Percentiles rank a stretch among this genome's conserved stretches.
Evolutionary conservation across 53 echinoderm and acorn worm species (phyloP).

Genomic region (Luidia sarsii): DNA sequence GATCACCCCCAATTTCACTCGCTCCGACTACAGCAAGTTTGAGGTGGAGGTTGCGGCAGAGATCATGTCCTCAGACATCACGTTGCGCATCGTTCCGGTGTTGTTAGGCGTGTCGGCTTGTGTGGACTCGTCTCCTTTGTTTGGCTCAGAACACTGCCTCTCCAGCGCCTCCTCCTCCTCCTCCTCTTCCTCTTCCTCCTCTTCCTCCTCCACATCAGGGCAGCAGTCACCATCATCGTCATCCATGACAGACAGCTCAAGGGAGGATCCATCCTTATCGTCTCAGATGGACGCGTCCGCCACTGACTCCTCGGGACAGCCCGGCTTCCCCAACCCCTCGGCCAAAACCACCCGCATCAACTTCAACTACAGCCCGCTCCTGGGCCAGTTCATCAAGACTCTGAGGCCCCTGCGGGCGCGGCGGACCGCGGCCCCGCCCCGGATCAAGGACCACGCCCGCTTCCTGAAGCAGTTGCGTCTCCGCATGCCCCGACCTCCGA

Average conservation of each 20-base stretch:
- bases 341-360: neutral
- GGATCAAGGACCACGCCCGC: neutral
- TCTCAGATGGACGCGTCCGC: too few relatives aligned
- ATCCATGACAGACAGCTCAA: too few relatives aligned
- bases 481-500: slow-evolving; percentile 21
- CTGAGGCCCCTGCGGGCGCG: slow-evolving; percentile 20
- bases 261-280: too few relatives aligned
- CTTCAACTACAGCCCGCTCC: slow-evolving; percentile 26
- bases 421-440: neutral
- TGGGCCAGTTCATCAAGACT: slow-evolving; percentile 20
- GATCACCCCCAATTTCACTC: slow-evolving; percentile 25
- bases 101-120: slow-evolving; percentile 10
- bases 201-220: neutral
- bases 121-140: slow-evolving; percentile 5
- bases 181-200: slow-evolving; percentile 1
- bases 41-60: slow-evolving; percentile 25
- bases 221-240: neutral
- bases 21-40: slow-evolving; percentile 20
- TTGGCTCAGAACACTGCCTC: neutral
- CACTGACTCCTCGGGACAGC: neutral
- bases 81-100: slow-evolving; percentile 9
- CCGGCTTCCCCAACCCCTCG: neutral
- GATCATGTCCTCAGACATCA: slow-evolving; percentile 21
- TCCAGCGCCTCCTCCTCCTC: neutral
- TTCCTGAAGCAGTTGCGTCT: slow-evolving; percentile 36